Conservation (phyloP, 2,113 vertebrate species). For the Passer domesticus region DNA sequence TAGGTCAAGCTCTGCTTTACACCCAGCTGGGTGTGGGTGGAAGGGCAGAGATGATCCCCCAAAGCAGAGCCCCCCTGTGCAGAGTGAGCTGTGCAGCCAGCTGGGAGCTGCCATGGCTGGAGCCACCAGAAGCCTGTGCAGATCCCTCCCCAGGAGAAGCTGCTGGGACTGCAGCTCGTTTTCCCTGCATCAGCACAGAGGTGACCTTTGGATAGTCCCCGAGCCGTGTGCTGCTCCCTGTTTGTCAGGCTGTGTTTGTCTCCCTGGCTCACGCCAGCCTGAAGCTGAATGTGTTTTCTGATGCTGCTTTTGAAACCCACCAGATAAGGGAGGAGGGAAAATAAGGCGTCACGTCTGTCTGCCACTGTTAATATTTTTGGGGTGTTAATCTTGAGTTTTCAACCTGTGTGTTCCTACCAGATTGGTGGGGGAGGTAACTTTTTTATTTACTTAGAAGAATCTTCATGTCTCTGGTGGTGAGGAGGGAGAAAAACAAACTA, state of each 20-base stretch:
- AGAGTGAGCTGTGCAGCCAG: neutral
- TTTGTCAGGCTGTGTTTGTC: neutral
- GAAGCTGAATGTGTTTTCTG: neutral
- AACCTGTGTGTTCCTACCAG: neutral
- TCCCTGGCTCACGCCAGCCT: neutral
- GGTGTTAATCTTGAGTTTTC: slow-evolving; percentile 20
- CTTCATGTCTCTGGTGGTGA: neutral
- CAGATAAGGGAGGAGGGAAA: slow-evolving; percentile 4
- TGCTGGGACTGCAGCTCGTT: neutral
- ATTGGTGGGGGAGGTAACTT: neutral
- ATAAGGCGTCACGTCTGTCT: neutral
- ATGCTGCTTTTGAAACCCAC: neutral
- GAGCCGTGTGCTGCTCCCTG: rapidly evolving
- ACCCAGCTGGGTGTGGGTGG: rapidly evolving
- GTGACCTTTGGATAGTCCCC: neutral
- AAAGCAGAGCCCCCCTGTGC: neutral
- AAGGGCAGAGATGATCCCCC: neutral
- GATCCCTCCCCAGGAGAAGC: neutral
- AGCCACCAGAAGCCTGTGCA: neutral
- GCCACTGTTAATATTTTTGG: slow-evolving; percentile 17
- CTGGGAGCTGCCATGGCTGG: neutral
- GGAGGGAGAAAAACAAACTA: neutral
- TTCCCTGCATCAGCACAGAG: neutral
- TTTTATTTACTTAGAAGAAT: neutral
- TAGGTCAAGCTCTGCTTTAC: neutral